Evolutionary conservation across 2,888 invertebrate species (phyloP), one percentile per base, ranked within the genome.

Genomic region (Phengaris alcon): DNA sequence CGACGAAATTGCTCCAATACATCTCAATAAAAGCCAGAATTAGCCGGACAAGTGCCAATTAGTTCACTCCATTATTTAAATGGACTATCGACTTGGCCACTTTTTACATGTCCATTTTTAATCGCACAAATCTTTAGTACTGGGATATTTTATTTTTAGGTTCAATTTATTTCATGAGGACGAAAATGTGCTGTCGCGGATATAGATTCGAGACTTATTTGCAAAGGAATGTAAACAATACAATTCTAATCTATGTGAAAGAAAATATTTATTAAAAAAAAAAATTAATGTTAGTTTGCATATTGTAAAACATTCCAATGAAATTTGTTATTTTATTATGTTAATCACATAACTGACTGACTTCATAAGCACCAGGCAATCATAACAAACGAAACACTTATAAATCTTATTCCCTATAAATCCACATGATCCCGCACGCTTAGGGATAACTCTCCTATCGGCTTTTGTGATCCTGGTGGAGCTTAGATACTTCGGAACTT

Each of bases 391-490:
- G 70, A 52, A 52, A 13, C 9, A 70, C 70, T 51, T 48, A 70
- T 70, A 64, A 64, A 72, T 72, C 72, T 72, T 52, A 72, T 72
- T 54, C 72, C 52, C 72, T 10, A 72, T 72, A 72, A 72, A 52
- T 54, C 72, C 72, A 12, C 35, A 35, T 68, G 22, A 72, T 72
- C 72, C 54, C 51, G 51, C 10, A 35, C 52, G 72, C 54, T 72
- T 35, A 22, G 15, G 10, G 48, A 48, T 52, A 72, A 54, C 35
- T 52, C 35, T 52, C 72, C 72, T 72, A 72, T 72, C 54, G 72
- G 72, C 51, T 54, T 54, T 35, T 72, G 72, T 2, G 72, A 72
- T 54, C 72, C 72, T 70, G 15, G 54, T 70, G 22, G 51, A 44
- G 72, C 51, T 72, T 72, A 72, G 13, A 52, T 52, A 52, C 52